A percentile compares a stretch with the other conserved stretches of the same genome.
Evolutionary conservation across 2,113 vertebrate species (phyloP).

Genomic region (Carassius auratus): DNA sequence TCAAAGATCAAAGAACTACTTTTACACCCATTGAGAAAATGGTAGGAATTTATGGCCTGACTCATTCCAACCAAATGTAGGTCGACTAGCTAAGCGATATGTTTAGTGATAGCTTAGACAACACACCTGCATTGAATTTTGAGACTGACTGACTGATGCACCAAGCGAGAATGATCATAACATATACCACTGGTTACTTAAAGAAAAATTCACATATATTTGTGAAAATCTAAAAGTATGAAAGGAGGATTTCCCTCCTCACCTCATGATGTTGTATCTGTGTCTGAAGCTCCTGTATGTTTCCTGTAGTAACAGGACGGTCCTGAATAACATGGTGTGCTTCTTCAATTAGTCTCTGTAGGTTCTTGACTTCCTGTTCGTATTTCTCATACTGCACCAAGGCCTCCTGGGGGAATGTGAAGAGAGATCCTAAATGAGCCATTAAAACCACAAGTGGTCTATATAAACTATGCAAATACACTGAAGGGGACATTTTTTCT

Average conservation of each 20-base stretch:
- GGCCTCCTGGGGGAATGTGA: conserved; percentile 82
- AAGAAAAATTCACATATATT: not conserved
- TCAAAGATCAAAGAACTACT: not conserved
- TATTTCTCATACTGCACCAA: conserved; percentile 96
- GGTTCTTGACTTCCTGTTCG: conserved; percentile 92
- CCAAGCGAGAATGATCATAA: no score
- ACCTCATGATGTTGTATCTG: conserved; percentile 97
- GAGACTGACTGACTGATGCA: not conserved
- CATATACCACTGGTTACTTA: not conserved
- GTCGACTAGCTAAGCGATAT: not conserved
- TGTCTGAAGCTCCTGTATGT: conserved; percentile 92
- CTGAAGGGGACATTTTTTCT: not conserved
- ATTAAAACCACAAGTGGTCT: not conserved
- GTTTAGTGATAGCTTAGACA: not conserved
- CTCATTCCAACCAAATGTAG: not conserved
- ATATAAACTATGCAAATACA: not conserved
- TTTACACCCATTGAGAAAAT: not conserved
- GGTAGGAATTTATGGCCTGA: conserved; percentile 33
- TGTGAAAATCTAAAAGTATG: not conserved
- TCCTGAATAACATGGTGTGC: conserved; percentile 91
- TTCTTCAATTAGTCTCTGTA: conserved; percentile 91
- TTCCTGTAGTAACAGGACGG: conserved; percentile 85
- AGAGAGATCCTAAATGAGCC: not conserved
- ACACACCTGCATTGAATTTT: not conserved
- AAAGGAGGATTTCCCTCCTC: conserved; percentile 41